Base-by-base conservation (phyloP, 2,113 vertebrate genomes). In the Anas platyrhynchos region DNA sequence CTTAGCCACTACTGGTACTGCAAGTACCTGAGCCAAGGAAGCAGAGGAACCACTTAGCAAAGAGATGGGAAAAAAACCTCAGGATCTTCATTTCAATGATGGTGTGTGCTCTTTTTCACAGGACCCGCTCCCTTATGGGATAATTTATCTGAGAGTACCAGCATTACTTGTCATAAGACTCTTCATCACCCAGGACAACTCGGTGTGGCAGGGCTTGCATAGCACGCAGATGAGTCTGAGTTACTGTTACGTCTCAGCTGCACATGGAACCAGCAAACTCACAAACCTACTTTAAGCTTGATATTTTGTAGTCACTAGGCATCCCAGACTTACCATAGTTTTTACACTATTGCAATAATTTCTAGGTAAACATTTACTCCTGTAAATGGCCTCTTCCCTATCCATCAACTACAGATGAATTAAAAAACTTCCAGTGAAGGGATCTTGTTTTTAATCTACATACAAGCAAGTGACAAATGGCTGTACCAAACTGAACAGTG, bases 1-100 rank as follows among this genome's bases (percentile, higher is more conserved):
- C 15, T 65, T 48, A 52, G 22, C 34, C 62, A 44, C 38, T 38
- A 21, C 41, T 18, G 31, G 16, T 65, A 68, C 62, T 58, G 36
- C 34, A 77, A 46, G 18, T 17, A 69, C n/a, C 50, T 8, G 6
- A 69, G 56, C 4, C 80, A 66, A 62, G 44, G 38, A 43, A 86
- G 41, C 0, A 0, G 15, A 77, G 15, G 36, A 83, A 48, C 11
- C 2, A 10, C 22, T 43, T 0, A 38, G 76, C 59, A 38, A 89
- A 86, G 43, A 61, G 27, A 38, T 83, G 16, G 20, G 38, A 63
- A 92, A 62, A 36, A 36, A 69, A 77, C 6, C 13, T 46, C 81
- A 81, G 22, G 50, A 8, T 65, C 76, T 73, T 62, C 6, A 41
- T 44, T 50, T 77, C 55, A 77, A 0, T 13, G 12, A 31, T 0